These are phyloP conservation scores for Grammomys dolichurus DNA, from an alignment of 2,113 vertebrate genomes.

Conservation along the genomic window DNA sequence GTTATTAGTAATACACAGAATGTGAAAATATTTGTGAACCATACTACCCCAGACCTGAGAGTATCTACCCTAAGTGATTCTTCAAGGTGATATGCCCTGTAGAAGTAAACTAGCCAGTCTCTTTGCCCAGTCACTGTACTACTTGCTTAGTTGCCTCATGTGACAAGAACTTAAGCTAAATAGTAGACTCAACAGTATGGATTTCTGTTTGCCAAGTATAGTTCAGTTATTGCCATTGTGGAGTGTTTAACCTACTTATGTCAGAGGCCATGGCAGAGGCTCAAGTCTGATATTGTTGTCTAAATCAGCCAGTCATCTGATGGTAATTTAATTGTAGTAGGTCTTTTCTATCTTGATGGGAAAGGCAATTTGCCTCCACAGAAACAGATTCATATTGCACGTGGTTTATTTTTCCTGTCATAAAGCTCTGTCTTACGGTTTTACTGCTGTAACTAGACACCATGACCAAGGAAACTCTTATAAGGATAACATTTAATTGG, in stretches of 20 bases:
- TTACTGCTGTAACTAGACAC: no score
- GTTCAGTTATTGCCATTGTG: not conserved
- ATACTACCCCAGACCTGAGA: not conserved
- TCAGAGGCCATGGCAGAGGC: not conserved
- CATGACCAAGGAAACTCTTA: no score
- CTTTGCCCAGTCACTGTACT: not conserved
- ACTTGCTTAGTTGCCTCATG: not conserved
- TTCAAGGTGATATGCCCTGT: not conserved
- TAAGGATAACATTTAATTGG: no score
- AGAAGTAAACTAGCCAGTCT: not conserved
- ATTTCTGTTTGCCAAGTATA: slow-evolving; percentile 40
- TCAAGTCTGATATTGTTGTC: not conserved
- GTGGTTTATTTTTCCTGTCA: not conserved
- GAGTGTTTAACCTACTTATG: slow-evolving; percentile 9
- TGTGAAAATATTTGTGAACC: slow-evolving; percentile 48
- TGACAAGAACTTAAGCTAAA: slow-evolving; percentile 24
- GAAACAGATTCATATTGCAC: slow-evolving; percentile 2
- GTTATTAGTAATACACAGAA: slow-evolving; percentile 24
- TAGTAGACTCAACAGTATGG: not conserved
- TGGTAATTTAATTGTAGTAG: slow-evolving; percentile 21
- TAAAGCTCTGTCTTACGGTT: not conserved
- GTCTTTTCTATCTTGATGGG: not conserved
- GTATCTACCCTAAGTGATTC: not conserved
- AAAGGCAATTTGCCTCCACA: not conserved
- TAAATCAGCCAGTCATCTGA: not conserved